These are phyloP conservation scores for Periophthalmus modestus DNA, from an alignment of 2,113 vertebrate genomes.

Conservation along the genomic window DNA sequence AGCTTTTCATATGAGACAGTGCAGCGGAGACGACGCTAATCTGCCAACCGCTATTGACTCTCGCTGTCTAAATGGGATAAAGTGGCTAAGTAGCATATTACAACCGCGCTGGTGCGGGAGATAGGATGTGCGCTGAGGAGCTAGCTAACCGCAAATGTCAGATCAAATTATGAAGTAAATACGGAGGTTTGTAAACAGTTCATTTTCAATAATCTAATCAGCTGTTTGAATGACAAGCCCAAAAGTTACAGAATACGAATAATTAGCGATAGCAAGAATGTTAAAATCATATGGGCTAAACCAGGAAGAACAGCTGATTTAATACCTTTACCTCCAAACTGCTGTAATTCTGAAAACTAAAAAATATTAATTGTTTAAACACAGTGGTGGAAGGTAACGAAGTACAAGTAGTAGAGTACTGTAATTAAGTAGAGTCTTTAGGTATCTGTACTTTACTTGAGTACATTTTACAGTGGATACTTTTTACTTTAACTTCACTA, in stretches of 20 bases:
- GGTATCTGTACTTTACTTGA: too few species aligned
- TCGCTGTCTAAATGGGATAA: conserved; percentile 52
- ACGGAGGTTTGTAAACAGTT: not conserved
- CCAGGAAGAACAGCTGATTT: too few species aligned
- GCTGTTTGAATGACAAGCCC: not conserved
- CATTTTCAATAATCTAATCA: not conserved
- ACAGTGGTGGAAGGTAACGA: too few species aligned
- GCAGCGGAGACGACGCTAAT: conserved; percentile 61
- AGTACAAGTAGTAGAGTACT: too few species aligned
- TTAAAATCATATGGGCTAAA: too few species aligned
- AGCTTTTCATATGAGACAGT: conserved; percentile 65
- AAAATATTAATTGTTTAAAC: too few species aligned
- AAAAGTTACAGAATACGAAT: not conserved
- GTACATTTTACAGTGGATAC: too few species aligned
- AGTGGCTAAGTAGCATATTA: conserved; percentile 53
- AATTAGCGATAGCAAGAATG: too few species aligned
- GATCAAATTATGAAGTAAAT: not conserved
- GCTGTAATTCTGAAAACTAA: too few species aligned
- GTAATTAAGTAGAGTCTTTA: too few species aligned
- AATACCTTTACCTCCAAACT: too few species aligned
- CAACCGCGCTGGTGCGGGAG: conserved; percentile 12
- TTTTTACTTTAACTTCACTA: too few species aligned
- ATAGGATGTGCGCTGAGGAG: not conserved
- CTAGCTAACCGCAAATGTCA: conserved; percentile 23
- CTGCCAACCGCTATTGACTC: conserved; percentile 69